These are phyloP conservation scores for Drosophila hydei DNA, from an alignment of 1,140 invertebrate genomes.

Conservation along the genomic window DNA sequence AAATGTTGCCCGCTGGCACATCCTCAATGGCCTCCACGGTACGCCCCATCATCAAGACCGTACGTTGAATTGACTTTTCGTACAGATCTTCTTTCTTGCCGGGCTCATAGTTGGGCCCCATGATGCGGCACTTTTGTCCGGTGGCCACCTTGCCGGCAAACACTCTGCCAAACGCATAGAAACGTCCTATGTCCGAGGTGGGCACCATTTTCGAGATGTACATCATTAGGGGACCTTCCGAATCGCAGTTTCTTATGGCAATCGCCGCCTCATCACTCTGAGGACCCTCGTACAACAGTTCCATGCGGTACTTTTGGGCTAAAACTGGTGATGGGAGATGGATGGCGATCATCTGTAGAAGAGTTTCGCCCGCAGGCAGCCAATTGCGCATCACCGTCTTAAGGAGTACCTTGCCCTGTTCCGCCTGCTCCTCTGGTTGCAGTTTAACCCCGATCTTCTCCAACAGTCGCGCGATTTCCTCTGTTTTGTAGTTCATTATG, in stretches of 20 bases:
- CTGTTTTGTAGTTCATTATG: slow-evolving; percentile 99
- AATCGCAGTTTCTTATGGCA: slow-evolving; percentile 95
- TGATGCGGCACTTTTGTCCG: slow-evolving; percentile 97
- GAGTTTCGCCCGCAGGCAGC: slow-evolving; percentile 98
- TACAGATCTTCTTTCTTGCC: slow-evolving; percentile 99
- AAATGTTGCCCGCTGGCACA: slow-evolving; percentile 99
- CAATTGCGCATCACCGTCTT: slow-evolving; percentile 99
- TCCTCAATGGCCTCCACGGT: slow-evolving; percentile 99
- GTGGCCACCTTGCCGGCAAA: slow-evolving; percentile 97
- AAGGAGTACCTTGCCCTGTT: slow-evolving; percentile 94
- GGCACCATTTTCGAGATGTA: slow-evolving; percentile 99
- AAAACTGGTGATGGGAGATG: slow-evolving; percentile 99
- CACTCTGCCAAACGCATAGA: slow-evolving; percentile 99
- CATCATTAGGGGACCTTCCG: slow-evolving; percentile 99
- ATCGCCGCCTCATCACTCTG: slow-evolving; percentile 97
- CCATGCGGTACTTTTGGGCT: slow-evolving; percentile 99
- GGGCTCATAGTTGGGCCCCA: slow-evolving; percentile 98
- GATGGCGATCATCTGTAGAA: slow-evolving; percentile 99
- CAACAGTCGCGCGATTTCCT: slow-evolving; percentile 93
- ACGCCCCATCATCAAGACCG: slow-evolving; percentile 99
- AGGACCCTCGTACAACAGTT: slow-evolving; percentile 98
- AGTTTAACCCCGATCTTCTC: slow-evolving; percentile 95
- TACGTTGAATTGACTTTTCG: slow-evolving; percentile 99
- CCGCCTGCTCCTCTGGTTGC: slow-evolving; percentile 96
- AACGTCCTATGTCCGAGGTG: slow-evolving; percentile 98